A percentile compares a stretch with the other conserved stretches of the same genome.
phyloP scores from a whole-genome alignment of 2,888 invertebrate species.

The Eupeodes luniger region DNA sequence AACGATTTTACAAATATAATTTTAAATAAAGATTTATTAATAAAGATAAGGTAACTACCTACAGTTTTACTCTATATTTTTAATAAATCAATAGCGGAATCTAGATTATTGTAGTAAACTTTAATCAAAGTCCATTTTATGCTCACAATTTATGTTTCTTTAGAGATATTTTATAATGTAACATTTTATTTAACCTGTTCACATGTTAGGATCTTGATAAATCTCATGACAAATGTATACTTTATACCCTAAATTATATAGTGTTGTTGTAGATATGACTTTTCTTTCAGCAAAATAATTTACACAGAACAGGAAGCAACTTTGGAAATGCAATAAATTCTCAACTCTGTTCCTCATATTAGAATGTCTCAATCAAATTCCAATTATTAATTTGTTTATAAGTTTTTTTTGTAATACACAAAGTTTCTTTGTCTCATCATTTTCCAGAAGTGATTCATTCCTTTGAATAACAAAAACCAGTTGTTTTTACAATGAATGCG shows the following conservation, averaged over 20 bases:
- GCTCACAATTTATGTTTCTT: too few species aligned
- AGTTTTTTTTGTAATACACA: conserved; percentile 23
- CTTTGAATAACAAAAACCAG: conserved; percentile 1
- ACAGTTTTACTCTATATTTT: too few species aligned
- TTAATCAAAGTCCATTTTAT: too few species aligned
- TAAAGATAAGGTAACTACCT: too few species aligned
- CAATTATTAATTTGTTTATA: conserved; percentile 4
- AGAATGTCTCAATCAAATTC: conserved; percentile 37
- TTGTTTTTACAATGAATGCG: neutral
- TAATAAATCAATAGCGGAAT: too few species aligned
- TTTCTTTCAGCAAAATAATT: neutral
- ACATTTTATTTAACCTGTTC: neutral
- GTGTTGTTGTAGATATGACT: neutral
- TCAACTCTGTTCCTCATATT: conserved; percentile 28
- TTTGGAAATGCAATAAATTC: conserved; percentile 43
- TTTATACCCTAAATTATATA: too few species aligned
- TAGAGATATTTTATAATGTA: too few species aligned
- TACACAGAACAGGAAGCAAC: conserved; percentile 46
- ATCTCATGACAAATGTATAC: neutral
- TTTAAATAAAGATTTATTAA: too few species aligned
- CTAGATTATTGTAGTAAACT: too few species aligned
- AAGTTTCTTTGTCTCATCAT: conserved; percentile 42
- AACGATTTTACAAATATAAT: too few species aligned
- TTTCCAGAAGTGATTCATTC: conserved; percentile 52
- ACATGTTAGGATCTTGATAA: neutral